Evolutionary conservation across 2,888 invertebrate species (phyloP), one percentile per base, ranked within the genome.

Genomic region (Dexiosoma caninum): DNA sequence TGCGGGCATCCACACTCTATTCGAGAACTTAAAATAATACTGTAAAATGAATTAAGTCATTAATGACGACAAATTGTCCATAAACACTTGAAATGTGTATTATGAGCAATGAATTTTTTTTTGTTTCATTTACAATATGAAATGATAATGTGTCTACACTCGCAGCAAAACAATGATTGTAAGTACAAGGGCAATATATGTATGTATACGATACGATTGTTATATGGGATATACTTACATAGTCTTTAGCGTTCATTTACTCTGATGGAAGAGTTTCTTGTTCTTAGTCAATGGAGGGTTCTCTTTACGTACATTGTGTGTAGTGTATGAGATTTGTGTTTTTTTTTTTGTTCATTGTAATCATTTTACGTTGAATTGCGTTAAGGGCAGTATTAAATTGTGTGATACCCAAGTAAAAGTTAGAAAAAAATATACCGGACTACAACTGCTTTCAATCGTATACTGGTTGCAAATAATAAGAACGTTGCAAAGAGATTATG

Each of bases 41-140:
- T 90, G 90, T 85, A 86, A 87, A 90, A 89, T 85, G 85, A 89
- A 90, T 90, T 90, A 90, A 89, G 88, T 89, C 89, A 87, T 90
- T 89, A 87, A 87, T 85, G 87, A 86, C 86, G 87, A 89, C 88
- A 90, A 89, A 88, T 89, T 88, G 86, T 86, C 88, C 88, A 89
- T 88, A 86, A 87, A 87, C 83, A 85, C 82, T 83, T 82, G 79
- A 81, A 37, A 67, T 60, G 40, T 49, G 49, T 51, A 44, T n/a
- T n/a, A n/a, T 49, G 53, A 69, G 46, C 51, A 74, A 55, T 57
- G 53, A 60, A 40, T 27, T 49, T 35, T 44, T 44, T 66, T 44
- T 44, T 16, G 7, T 19, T 10, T 19, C n/a, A n/a, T n/a, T n/a
- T n/a, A n/a, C n/a, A n/a, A n/a, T n/a, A 57, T 67, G 12, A 30